A percentile compares a stretch with the other conserved stretches of the same genome.
These are phyloP conservation scores for Calephelis virginiensis DNA, from an alignment of 1,140 invertebrate genomes.

Conservation along the genomic window DNA sequence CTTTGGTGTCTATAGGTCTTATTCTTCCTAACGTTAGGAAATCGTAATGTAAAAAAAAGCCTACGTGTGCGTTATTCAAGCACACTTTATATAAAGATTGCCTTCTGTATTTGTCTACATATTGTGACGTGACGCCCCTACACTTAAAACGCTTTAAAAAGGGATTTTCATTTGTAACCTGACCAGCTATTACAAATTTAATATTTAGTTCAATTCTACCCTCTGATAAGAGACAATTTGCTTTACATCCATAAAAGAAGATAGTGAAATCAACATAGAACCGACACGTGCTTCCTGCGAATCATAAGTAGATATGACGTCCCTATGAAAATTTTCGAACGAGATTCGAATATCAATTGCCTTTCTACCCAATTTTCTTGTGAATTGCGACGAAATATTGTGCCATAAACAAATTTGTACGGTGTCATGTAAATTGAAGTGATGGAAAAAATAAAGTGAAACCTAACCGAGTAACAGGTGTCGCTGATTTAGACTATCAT, in stretches of 20 bases:
- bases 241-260: slow-evolving; percentile 1
- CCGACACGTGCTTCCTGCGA: slow-evolving; percentile 22
- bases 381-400: slow-evolving; percentile 26
- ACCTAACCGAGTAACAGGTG: slow-evolving; percentile 23
- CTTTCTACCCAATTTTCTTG: slow-evolving; percentile 25
- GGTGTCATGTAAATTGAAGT: slow-evolving; percentile 23
- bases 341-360: slow-evolving; percentile 28
- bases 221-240: no score
- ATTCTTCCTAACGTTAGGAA: no score
- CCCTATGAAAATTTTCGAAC: slow-evolving; percentile 26
- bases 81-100: no score
- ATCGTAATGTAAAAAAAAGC: no score
- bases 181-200: no score
- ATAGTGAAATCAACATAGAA: slow-evolving; percentile 20
- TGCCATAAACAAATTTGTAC: slow-evolving; percentile 27
- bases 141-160: no score
- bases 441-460: slow-evolving; percentile 25
- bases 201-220: no score
- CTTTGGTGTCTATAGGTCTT: no score
- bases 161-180: no score
- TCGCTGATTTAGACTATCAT: slow-evolving; percentile 10
- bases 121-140: no score
- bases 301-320: slow-evolving; percentile 26
- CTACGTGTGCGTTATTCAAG: no score
- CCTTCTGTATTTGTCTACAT: no score